Evolutionary conservation across 2,797 vertebrate genomes (phyloP), one percentile per base, ranked within the genome.

Genomic region (Picus viridis): DNA sequence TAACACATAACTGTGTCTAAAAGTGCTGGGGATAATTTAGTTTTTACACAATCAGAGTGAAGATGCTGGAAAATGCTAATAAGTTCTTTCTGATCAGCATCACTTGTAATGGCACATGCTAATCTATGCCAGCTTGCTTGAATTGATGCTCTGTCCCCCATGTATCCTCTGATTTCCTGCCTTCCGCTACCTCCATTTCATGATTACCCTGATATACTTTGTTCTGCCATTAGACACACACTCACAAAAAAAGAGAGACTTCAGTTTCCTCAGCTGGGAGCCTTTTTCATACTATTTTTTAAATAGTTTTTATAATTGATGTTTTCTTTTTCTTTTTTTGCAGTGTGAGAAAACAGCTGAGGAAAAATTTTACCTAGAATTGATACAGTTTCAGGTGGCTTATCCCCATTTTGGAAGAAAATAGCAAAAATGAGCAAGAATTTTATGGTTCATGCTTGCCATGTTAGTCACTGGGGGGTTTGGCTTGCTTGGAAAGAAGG

Each of bases 181-280:
- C 75, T 90, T 76, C 59, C 79, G 12, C 74, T 59, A 6, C 77
- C 65, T 90, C 58, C 53, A 20, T 77, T 71, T 86, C 49, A 4
- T 62, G 49, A 82, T 91, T 80, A 75, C 32, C 57, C 27, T n/a
- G 16, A 8, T 68, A 41, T 32, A 6, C 61, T 82, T 87, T 71
- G 54, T 92, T 89, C 83, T 64, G 20, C 67, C 41, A 30, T 79
- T 58, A 65, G 26, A 30, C 45, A 51, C 49, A 49, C 49, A 51
- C 49, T 14, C 41, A 43, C 61, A 63, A 80, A 45, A 92, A 39
- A 12, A 67, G 32, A 68, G 64, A 34, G 29, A 30, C 72, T 92
- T 90, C 30, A 26, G 67, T 92, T 67, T 76, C 85, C 75, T 90
- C 64, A 63, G 39, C 82, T 87, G 62, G 70, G 53, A 86, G 56